A percentile compares a stretch with the other conserved stretches of the same genome.
Conservation (phyloP, 2,113 vertebrate genomes). For the Pygoscelis adeliae region DNA sequence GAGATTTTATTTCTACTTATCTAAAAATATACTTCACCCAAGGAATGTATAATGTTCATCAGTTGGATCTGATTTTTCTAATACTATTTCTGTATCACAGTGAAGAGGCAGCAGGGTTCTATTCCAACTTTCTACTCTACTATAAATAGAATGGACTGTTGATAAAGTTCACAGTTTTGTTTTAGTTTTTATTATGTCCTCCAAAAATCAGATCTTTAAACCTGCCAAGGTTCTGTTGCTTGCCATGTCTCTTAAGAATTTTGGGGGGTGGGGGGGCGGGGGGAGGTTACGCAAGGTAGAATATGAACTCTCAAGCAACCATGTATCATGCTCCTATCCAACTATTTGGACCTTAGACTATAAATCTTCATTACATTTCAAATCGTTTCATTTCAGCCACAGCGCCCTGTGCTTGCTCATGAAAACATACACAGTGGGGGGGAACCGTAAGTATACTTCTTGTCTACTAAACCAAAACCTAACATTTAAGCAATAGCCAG, state of each 20-base stretch:
- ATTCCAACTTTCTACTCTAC: neutral
- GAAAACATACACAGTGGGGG: slow-evolving; percentile 90
- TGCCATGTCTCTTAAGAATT: slow-evolving; percentile 11
- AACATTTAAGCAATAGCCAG: neutral
- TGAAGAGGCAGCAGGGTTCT: slow-evolving; percentile 53
- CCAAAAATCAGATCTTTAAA: slow-evolving; percentile 43
- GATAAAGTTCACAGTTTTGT: slow-evolving; percentile 24
- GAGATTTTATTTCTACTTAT: slow-evolving; percentile 42
- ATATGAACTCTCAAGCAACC: slow-evolving; percentile 45
- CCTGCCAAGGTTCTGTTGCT: neutral
- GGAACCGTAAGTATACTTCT: slow-evolving; percentile 93
- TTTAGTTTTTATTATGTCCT: slow-evolving; percentile 14
- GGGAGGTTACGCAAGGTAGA: slow-evolving; percentile 23
- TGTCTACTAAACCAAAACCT: slow-evolving; percentile 63
- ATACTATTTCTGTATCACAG: slow-evolving; percentile 37
- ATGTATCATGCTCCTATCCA: slow-evolving; percentile 36
- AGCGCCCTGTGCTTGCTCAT: slow-evolving; percentile 87
- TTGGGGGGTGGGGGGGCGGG: too few species aligned
- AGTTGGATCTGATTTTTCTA: slow-evolving; percentile 10
- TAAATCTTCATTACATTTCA: slow-evolving; percentile 74
- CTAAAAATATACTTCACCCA: neutral
- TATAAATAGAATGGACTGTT: slow-evolving; percentile 29
- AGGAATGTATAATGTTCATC: neutral
- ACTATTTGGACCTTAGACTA: slow-evolving; percentile 16
- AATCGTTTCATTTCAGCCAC: slow-evolving; percentile 81